Percentiles rank a stretch among this genome's conserved stretches.
phyloP scores from a whole-genome alignment of 2,113 vertebrate genomes.

The Oostethus manadensis region DNA sequence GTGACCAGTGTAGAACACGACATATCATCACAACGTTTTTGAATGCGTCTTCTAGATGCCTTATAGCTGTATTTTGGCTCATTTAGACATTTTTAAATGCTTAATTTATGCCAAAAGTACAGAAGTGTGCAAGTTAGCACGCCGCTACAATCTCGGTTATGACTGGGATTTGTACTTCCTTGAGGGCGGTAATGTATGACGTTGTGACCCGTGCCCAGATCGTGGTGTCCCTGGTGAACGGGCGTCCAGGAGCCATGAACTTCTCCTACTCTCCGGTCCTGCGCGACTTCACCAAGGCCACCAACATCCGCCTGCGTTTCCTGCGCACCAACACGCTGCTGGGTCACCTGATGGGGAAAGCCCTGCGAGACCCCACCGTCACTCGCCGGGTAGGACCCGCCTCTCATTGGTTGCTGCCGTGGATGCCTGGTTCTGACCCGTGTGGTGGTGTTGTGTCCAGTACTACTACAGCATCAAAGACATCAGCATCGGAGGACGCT shows the following conservation, averaged over 20 bases:
- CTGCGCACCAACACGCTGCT: conserved; percentile 93
- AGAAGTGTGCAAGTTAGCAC: too few species aligned
- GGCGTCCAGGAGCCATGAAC: conserved; percentile 91
- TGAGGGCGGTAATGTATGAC: too few species aligned
- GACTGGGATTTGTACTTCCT: too few species aligned
- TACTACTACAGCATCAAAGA: conserved; percentile 99
- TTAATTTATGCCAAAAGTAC: too few species aligned
- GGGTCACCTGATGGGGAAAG: conserved; percentile 97
- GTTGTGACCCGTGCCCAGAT: conserved; percentile 64
- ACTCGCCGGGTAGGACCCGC: conserved; percentile 81
- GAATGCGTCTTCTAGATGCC: too few species aligned
- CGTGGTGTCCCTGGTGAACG: conserved; percentile 93
- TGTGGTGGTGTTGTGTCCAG: conserved; percentile 53
- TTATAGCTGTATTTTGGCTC: too few species aligned
- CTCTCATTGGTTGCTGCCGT: not conserved
- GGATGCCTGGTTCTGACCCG: not conserved
- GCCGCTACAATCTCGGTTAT: too few species aligned
- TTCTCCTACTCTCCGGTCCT: conserved; percentile 93
- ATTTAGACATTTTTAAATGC: too few species aligned
- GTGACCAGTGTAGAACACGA: too few species aligned
- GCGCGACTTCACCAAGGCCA: conserved; percentile 94
- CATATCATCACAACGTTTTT: too few species aligned
- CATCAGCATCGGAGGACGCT: conserved; percentile 93
- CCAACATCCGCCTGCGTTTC: conserved; percentile 89
- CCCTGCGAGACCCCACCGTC: conserved; percentile 91